Conservation (phyloP, 2,888 invertebrate species). For the Gari tellinella region DNA sequence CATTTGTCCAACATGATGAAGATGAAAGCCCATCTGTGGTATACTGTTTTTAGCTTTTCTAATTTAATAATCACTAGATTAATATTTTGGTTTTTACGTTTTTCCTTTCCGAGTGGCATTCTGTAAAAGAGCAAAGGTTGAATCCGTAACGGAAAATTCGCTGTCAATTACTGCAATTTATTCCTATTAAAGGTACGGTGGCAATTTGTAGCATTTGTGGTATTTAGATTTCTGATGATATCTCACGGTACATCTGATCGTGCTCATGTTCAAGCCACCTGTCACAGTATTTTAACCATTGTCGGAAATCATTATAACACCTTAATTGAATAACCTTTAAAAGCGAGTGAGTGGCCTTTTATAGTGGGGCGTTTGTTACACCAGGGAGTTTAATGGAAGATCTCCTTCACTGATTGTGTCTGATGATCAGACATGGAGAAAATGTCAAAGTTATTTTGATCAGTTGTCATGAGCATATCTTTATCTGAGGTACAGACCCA, state of each 20-base stretch:
- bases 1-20: too few relatives aligned
- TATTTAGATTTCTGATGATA: conserved; percentile 45
- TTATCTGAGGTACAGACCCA: not conserved
- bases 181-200: conserved; percentile 33
- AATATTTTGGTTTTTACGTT: conserved; percentile 18
- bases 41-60: not conserved
- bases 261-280: conserved; percentile 52
- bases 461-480: conserved; percentile 1
- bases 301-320: conserved; percentile 39
- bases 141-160: conserved; percentile 10
- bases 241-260: conserved; percentile 34
- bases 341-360: conserved; percentile 34
- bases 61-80: conserved; percentile 26
- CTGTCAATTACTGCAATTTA: conserved; percentile 41
- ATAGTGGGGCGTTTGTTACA: conserved; percentile 15
- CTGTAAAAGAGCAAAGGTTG: conserved; percentile 30
- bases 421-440: conserved; percentile 8
- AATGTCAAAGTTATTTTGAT: conserved; percentile 20
- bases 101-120: conserved; percentile 14
- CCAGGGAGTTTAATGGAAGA: conserved; percentile 13
- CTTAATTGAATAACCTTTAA: conserved; percentile 59
- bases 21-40: too few relatives aligned
- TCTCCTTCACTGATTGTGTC: conserved; percentile 1
- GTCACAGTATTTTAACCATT: conserved; percentile 46
- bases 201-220: conserved; percentile 56